These are phyloP conservation scores for Phallusia fumigata DNA, from an alignment of 23 tunicate species.

Conservation along the genomic window DNA sequence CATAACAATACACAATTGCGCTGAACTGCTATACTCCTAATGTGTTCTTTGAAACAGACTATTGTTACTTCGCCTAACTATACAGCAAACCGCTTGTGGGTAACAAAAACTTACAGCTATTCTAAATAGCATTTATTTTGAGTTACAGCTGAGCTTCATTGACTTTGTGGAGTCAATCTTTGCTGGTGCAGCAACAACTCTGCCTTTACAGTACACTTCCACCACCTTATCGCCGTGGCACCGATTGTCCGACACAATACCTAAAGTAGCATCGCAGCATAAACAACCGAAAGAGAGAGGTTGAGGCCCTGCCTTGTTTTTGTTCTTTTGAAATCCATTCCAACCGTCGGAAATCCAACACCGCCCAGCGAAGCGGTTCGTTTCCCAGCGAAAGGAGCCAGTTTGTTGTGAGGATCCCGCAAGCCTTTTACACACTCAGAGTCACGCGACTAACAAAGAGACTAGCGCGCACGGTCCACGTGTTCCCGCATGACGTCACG, in stretches of 20 bases:
- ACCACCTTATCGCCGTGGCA: too few species aligned
- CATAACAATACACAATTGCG: not conserved
- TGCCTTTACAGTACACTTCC: too few species aligned
- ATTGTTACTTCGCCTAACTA: too few species aligned
- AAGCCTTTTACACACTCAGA: not conserved
- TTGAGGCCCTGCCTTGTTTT: not conserved
- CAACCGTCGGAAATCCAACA: not conserved
- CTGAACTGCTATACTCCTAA: not conserved
- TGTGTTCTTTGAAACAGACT: not conserved
- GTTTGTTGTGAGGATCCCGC: not conserved
- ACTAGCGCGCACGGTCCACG: slow-evolving; percentile 1
- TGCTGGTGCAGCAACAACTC: too few species aligned
- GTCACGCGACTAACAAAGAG: slow-evolving; percentile 7
- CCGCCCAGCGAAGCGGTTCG: not conserved
- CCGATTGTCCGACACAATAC: too few species aligned
- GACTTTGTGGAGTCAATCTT: too few species aligned
- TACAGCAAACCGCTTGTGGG: too few species aligned
- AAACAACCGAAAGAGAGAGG: not conserved
- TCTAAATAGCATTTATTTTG: too few species aligned
- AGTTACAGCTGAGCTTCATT: too few species aligned
- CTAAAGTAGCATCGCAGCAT: too few species aligned
- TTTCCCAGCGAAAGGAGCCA: not conserved
- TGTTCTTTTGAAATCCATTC: not conserved
- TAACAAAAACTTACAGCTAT: too few species aligned
- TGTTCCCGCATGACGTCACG: not conserved